Conservation (phyloP, 2,888 invertebrate species). For the Falcaria lacertinaria region DNA sequence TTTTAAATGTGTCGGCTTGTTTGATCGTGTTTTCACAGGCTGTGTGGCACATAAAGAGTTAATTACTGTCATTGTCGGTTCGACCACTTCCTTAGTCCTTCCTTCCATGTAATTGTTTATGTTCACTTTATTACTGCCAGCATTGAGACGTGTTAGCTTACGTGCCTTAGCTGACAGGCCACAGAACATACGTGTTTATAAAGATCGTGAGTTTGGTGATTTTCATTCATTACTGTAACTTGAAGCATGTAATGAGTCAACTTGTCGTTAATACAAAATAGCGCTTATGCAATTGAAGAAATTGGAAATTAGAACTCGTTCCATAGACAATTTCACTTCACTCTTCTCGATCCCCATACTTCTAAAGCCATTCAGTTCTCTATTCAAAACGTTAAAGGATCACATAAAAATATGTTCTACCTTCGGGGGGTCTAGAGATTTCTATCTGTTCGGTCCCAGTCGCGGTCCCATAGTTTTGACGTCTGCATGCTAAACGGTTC, state of each 20-base stretch:
- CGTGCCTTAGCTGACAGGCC: neutral
- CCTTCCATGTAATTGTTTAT: neutral
- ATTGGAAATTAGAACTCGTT: no score
- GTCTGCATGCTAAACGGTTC: conserved; percentile 53
- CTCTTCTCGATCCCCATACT: no score
- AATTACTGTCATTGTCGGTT: conserved; percentile 1
- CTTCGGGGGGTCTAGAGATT: conserved; percentile 28
- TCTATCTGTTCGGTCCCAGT: conserved; percentile 31
- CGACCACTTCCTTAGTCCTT: conserved; percentile 3
- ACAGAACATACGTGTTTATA: no score
- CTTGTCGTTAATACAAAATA: no score
- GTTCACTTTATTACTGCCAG: conserved; percentile 1
- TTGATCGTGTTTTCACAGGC: conserved; percentile 7
- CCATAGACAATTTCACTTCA: no score
- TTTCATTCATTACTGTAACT: no score
- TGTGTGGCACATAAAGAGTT: conserved; percentile 4
- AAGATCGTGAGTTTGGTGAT: no score
- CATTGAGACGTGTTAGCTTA: conserved; percentile 1
- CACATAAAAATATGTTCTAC: conserved; percentile 10
- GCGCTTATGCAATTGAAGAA: no score
- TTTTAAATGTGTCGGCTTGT: neutral
- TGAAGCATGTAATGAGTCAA: no score
- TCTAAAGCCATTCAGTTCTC: no score
- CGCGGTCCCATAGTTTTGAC: conserved; percentile 33
- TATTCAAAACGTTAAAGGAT: conserved; percentile 4